These are phyloP conservation scores for Cygnus olor DNA, from an alignment of 2,797 vertebrate species.

Conservation along the genomic window DNA sequence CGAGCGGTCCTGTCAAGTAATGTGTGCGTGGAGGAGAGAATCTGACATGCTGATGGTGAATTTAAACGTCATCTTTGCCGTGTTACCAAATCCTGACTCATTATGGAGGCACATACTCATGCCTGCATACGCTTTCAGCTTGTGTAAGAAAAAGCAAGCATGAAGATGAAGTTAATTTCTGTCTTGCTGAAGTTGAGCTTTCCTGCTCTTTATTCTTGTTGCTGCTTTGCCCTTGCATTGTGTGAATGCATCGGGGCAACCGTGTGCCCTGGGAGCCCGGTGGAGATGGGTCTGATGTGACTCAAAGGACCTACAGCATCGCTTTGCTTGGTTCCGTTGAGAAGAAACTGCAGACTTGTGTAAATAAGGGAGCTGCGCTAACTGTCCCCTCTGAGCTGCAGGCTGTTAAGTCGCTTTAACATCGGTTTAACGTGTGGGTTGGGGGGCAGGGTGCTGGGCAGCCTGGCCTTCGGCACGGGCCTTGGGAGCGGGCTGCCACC, in stretches of 20 bases:
- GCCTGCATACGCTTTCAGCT: neutral
- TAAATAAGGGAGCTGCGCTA: neutral
- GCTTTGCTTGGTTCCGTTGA: neutral
- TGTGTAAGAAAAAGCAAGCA: neutral
- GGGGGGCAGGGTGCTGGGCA: neutral
- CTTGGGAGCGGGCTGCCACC: neutral
- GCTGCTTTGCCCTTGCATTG: neutral
- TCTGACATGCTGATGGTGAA: neutral
- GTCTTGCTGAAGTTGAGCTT: neutral
- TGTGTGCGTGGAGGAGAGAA: neutral
- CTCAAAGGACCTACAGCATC: neutral
- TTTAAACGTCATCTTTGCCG: neutral
- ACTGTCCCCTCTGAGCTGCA: rapidly evolving
- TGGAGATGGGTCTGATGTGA: rapidly evolving
- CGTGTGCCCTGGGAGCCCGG: rapidly evolving
- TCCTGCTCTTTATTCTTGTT: neutral
- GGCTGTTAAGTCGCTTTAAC: neutral
- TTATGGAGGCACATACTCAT: neutral
- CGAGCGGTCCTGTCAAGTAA: neutral
- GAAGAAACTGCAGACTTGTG: neutral
- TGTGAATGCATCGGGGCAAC: rapidly evolving
- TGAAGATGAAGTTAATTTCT: neutral
- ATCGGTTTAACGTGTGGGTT: neutral
- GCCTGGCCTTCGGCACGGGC: neutral
- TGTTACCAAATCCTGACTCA: neutral